These are phyloP conservation scores for Clarias macrocephalus DNA, from an alignment of 2,113 vertebrate species.

Conservation along the genomic window DNA sequence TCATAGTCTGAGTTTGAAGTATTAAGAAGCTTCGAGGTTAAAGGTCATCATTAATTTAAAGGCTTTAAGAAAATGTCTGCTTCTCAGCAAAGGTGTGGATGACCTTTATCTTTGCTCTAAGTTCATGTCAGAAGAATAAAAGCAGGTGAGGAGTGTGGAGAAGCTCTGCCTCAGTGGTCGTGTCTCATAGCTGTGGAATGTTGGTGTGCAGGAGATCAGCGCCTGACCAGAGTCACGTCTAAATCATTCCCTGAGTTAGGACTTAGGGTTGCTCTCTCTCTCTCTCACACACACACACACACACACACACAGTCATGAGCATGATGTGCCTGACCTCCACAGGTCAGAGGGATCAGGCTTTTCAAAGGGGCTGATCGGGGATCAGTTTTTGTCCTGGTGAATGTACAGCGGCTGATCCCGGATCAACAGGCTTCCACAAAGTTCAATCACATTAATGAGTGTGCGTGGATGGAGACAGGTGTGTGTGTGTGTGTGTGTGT, in stretches of 20 bases:
- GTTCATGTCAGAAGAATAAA: background rate
- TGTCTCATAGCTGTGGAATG: slow-evolving; percentile 69
- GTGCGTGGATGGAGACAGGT: background rate
- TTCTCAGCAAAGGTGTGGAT: too few relatives aligned
- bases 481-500: slow-evolving; percentile 27
- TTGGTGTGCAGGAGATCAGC: slow-evolving; percentile 69
- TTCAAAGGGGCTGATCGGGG: background rate
- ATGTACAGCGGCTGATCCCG: background rate
- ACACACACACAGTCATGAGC: background rate
- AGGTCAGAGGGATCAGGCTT: background rate
- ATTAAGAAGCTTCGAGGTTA: background rate
- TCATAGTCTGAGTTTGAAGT: background rate
- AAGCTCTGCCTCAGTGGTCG: background rate
- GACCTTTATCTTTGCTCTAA: background rate
- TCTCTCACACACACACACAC: background rate
- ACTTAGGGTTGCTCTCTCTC: background rate
- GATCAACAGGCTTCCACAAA: background rate
- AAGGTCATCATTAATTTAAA: background rate
- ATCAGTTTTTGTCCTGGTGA: background rate
- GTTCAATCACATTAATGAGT: background rate
- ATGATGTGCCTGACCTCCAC: background rate
- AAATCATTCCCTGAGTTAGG: slow-evolving; percentile 30
- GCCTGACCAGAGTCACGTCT: slow-evolving; percentile 30
- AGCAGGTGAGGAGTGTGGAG: background rate
- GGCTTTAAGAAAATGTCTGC: background rate